Conservation (phyloP, 2,797 vertebrate species). For the Smutsia temminckii region DNA sequence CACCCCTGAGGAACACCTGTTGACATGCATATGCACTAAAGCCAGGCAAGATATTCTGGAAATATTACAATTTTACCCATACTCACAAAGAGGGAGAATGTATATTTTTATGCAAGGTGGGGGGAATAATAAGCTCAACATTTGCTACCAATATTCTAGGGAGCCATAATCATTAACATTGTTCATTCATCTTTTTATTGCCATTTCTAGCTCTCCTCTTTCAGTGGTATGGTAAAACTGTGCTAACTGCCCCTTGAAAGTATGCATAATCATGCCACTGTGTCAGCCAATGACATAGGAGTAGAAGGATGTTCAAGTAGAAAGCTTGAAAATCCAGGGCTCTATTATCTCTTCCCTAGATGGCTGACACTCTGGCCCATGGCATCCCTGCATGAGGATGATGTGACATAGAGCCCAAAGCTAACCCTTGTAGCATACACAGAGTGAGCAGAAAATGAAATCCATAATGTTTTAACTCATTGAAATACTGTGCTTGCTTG, state of each 20-base stretch:
- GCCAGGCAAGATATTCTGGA: no score
- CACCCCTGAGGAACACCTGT: no score
- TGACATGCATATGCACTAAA: no score
- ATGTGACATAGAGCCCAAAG: not conserved
- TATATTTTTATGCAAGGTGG: not conserved
- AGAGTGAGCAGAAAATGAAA: not conserved
- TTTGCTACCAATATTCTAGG: not conserved
- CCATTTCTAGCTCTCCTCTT: not conserved
- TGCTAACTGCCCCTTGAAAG: not conserved
- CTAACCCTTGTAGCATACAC: not conserved
- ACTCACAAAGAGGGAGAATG: not conserved
- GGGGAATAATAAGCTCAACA: not conserved
- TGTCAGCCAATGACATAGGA: not conserved
- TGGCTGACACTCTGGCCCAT: not conserved
- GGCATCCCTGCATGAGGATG: not conserved
- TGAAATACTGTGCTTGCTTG: not conserved
- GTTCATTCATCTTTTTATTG: not conserved
- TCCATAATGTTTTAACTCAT: not conserved
- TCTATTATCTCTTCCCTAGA: not conserved
- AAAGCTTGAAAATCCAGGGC: not conserved
- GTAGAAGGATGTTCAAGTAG: not conserved
- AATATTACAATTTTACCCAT: no score
- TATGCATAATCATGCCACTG: not conserved
- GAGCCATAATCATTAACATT: not conserved
- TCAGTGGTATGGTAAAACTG: not conserved